Evolutionary conservation across 2,797 vertebrate genomes (phyloP), one percentile per base, ranked within the genome.

Genomic region (Champsocephalus esox): DNA sequence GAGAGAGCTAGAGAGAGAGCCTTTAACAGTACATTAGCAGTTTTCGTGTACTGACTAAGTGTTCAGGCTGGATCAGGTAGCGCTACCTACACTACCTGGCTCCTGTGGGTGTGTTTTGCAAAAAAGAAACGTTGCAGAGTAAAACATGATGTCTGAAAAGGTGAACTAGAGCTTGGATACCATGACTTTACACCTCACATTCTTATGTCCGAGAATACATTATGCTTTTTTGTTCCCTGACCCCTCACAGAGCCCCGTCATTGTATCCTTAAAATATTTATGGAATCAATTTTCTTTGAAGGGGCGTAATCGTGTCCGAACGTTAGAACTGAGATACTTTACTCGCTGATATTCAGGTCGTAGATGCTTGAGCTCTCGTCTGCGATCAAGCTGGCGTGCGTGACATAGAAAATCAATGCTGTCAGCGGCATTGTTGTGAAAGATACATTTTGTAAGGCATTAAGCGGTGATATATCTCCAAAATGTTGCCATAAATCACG

Each of bases 61-160:
- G 89, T 83, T 78, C 46, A 49, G 61, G 78, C 88, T 83, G 84
- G 84, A 89, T 92, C 87, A 76, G 73, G 90, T 88, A 77, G 86
- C 83, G 2, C 73, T 55, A n/a, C n/a, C n/a, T n/a, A 80, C 74
- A 74, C 81, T 81, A 68, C 83, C 77, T 86, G 64, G 59, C 79
- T 89, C 55, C 74, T 80, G 57, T 61, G 82, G 73, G 79, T 83
- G 81, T 76, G 87, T 88, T 87, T 80, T 79, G 54, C 65, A 67
- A 54, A 55, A 28, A 66, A 79, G 71, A 88, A 86, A 51, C 2
- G 11, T 61, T 66, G 46, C 58, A 64, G 68, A 67, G 66, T 57
- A 59, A 85, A 83, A 68, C 21, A 65, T 73, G 66, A 63, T 66
- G 54, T 24, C 34, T 56, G n/a, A 38, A 38, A 61, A 82, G 70